A percentile compares a stretch with the other conserved stretches of the same genome.
Evolutionary conservation across 2,113 vertebrate genomes (phyloP).

Genomic region (Alouatta palliata): DNA sequence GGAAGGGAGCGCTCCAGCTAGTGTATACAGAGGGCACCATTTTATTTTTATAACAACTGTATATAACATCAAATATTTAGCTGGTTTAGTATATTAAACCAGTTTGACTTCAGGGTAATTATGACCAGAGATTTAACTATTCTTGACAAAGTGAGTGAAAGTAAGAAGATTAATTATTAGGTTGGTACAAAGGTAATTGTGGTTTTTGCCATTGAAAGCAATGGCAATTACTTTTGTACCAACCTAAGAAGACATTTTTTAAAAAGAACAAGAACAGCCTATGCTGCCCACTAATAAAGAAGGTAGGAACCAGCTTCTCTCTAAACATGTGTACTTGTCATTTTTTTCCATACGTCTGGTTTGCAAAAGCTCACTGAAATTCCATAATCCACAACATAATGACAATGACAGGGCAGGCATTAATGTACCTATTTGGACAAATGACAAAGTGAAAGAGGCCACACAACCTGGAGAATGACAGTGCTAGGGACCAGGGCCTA

Average conservation of each 20-base stretch:
- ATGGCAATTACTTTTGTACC: too few species aligned
- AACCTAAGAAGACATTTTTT: too few species aligned
- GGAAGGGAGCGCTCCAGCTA: neutral
- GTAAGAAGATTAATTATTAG: neutral
- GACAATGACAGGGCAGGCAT: neutral
- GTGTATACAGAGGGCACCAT: neutral
- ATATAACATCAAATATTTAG: neutral
- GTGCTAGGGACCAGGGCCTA: neutral
- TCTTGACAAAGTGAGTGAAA: conserved; percentile 22
- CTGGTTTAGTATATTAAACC: conserved; percentile 12
- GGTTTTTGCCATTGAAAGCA: too few species aligned
- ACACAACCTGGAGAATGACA: neutral
- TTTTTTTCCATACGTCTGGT: neutral
- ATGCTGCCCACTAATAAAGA: neutral
- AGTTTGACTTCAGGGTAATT: neutral
- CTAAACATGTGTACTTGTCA: neutral
- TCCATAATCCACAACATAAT: neutral
- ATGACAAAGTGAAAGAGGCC: neutral
- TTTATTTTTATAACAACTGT: conserved; percentile 38
- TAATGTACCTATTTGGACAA: neutral
- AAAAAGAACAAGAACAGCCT: neutral
- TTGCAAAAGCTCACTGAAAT: neutral
- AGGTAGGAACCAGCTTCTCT: neutral
- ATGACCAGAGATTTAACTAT: conserved; percentile 26
- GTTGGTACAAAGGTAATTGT: too few species aligned